Evolutionary conservation across 2,113 vertebrate genomes (phyloP).

Genomic region (Podiceps cristatus): DNA sequence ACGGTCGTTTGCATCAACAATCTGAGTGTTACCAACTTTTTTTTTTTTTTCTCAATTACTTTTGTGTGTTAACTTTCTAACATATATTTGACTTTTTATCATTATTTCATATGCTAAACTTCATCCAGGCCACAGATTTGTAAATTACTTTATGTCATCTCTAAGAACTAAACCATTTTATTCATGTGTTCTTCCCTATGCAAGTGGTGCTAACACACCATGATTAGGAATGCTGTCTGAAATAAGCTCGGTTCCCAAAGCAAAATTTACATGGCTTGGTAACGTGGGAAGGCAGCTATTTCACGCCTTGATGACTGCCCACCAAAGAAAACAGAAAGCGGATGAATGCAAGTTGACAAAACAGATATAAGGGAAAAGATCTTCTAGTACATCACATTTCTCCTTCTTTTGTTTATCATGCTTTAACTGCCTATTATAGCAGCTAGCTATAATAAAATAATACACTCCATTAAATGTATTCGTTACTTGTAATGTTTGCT

Average conservation of each 20-base stretch:
- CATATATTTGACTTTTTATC: conserved; percentile 28
- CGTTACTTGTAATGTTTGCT: conserved; percentile 65
- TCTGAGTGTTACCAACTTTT: not conserved
- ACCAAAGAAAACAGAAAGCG: conserved; percentile 65
- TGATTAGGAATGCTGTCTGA: not conserved
- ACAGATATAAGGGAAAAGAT: conserved; percentile 25
- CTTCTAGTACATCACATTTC: conserved; percentile 18
- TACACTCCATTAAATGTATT: conserved; percentile 69
- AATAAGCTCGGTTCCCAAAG: conserved; percentile 28
- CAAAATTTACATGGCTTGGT: conserved; percentile 13
- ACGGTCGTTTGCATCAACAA: conserved; percentile 47
- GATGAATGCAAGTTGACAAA: conserved; percentile 59
- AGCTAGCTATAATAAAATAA: conserved; percentile 71
- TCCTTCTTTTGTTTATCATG: conserved; percentile 63
- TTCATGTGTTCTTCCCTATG: not conserved
- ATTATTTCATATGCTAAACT: conserved; percentile 6
- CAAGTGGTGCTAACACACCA: not conserved
- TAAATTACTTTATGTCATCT: not conserved
- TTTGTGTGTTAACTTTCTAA: conserved; percentile 64
- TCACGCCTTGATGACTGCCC: conserved; percentile 63
- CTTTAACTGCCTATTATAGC: conserved; percentile 55
- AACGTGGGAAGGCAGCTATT: conserved; percentile 45
- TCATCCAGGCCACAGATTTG: not conserved
- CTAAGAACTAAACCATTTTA: conserved; percentile 13
- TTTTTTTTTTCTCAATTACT: conserved; percentile 25